phyloP scores from a whole-genome alignment of 2,113 vertebrate species.

The Phrynosoma platyrhinos region DNA sequence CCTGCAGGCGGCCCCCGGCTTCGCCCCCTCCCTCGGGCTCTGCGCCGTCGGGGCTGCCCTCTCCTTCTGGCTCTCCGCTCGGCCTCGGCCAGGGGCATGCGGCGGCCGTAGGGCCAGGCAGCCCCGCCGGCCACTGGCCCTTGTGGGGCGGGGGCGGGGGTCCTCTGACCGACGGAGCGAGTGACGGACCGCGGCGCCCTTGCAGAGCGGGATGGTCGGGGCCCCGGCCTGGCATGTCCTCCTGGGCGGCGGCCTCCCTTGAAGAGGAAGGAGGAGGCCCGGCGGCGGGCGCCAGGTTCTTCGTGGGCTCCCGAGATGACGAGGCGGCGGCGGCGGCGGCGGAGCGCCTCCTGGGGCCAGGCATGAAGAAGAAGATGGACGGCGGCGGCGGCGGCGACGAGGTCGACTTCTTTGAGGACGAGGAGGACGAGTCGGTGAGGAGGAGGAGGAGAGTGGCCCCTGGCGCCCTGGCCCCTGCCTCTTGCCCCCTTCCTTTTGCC shows the following conservation, averaged over 20 bases:
- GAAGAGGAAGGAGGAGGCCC: background rate
- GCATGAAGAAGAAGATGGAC: slow-evolving; percentile 83
- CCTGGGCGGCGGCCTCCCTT: slow-evolving; percentile 87
- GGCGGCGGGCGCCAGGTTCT: slow-evolving; percentile 87
- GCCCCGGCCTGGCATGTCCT: slow-evolving; percentile 91
- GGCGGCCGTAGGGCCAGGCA: slow-evolving; percentile 49
- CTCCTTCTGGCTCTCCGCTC: no score
- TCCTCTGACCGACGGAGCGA: background rate
- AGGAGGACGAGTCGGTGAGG: slow-evolving; percentile 78
- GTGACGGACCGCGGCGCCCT: slow-evolving; percentile 34
- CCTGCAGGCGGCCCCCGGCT: background rate
- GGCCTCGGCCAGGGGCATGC: no score
- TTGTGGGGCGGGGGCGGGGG: slow-evolving; percentile 47
- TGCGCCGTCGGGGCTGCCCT: no score
- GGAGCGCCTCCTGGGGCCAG: slow-evolving; percentile 85
- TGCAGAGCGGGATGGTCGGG: slow-evolving; percentile 83
- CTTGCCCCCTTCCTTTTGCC: background rate
- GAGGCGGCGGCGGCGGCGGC: slow-evolving; percentile 94
- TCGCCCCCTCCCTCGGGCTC: background rate
- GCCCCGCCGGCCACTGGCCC: slow-evolving; percentile 43
- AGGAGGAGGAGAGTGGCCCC: background rate
- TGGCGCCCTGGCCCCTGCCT: no score
- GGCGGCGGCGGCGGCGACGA: slow-evolving; percentile 54
- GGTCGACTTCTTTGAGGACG: slow-evolving; percentile 92
- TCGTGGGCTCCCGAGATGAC: slow-evolving; percentile 95